These are phyloP conservation scores for Pelobates fuscus DNA, from an alignment of 2,113 vertebrate species.

Conservation along the genomic window DNA sequence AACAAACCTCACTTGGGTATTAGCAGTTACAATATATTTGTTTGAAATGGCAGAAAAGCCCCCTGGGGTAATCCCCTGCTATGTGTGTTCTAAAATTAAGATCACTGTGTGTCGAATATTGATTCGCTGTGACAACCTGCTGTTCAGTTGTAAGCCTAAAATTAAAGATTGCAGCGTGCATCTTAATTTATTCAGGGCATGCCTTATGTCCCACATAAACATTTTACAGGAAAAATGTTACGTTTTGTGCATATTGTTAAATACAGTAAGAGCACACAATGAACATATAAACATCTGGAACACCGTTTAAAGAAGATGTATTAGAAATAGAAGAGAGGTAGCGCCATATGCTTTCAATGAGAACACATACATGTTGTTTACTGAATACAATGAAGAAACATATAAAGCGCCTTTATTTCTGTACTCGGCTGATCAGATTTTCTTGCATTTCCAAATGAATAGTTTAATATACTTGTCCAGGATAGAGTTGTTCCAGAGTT, in stretches of 20 bases:
- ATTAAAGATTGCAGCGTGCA: constrained; percentile 1
- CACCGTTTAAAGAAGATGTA: neutral
- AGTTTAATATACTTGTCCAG: too few relatives aligned
- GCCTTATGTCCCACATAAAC: constrained; percentile 21
- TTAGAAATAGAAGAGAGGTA: neutral
- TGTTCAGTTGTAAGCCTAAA: constrained; percentile 31
- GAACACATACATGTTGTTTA: too few relatives aligned
- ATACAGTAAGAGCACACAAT: neutral
- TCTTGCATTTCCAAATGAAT: too few relatives aligned
- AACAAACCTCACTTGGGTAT: constrained; percentile 24
- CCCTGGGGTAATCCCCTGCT: constrained; percentile 32
- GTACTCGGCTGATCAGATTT: too few relatives aligned
- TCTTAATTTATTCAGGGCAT: constrained; percentile 12
- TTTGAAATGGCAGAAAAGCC: constrained; percentile 40
- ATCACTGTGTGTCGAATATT: constrained; percentile 38
- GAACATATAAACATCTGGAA: neutral
- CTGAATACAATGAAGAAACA: too few relatives aligned
- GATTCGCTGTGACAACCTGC: constrained; percentile 43
- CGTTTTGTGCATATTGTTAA: neutral
- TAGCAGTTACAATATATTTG: constrained; percentile 37
- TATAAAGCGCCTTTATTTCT: too few relatives aligned
- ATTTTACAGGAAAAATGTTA: neutral
- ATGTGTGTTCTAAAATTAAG: constrained; percentile 37
- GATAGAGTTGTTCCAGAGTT: too few relatives aligned
- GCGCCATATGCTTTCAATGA: too few relatives aligned